Evolutionary conservation across 2,888 invertebrate genomes (phyloP).

Genomic region (Zele albiditarsus): DNA sequence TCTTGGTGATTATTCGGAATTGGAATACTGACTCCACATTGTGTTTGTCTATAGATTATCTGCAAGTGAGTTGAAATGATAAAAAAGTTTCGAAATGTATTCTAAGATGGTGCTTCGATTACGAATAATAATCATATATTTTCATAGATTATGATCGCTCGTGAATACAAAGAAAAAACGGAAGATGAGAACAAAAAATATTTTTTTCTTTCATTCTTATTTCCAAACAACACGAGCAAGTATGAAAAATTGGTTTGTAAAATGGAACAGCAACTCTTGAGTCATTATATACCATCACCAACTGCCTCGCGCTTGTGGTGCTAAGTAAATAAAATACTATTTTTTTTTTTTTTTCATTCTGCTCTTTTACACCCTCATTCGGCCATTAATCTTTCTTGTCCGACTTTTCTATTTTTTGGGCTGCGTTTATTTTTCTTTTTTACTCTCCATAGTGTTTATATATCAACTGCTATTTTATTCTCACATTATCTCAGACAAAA

Average conservation of each 20-base stretch:
- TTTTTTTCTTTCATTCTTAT: conserved; percentile 1
- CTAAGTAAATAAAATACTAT: conserved; percentile 35
- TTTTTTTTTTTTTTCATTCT: conserved; percentile 4
- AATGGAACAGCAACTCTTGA: conserved; percentile 36
- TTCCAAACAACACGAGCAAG: conserved; percentile 11
- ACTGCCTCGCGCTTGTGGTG: conserved; percentile 8
- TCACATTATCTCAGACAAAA: neutral
- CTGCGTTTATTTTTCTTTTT: conserved; percentile 6
- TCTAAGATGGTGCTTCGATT: no score
- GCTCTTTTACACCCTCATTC: conserved; percentile 16
- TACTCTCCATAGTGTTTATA: neutral
- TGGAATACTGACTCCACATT: no score
- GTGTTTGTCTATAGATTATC: no score
- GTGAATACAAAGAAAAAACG: no score
- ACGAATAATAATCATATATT: no score
- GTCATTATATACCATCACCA: conserved; percentile 24
- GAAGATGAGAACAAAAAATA: neutral
- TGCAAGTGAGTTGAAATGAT: no score
- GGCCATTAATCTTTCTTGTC: conserved; percentile 42
- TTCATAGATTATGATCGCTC: no score
- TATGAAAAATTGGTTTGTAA: conserved; percentile 46
- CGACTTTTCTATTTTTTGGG: conserved; percentile 22
- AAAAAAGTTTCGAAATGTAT: no score
- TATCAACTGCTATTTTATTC: neutral
- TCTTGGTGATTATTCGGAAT: no score